phyloP scores from a whole-genome alignment of 1,140 invertebrate species.

The Melanaphis sacchari region DNA sequence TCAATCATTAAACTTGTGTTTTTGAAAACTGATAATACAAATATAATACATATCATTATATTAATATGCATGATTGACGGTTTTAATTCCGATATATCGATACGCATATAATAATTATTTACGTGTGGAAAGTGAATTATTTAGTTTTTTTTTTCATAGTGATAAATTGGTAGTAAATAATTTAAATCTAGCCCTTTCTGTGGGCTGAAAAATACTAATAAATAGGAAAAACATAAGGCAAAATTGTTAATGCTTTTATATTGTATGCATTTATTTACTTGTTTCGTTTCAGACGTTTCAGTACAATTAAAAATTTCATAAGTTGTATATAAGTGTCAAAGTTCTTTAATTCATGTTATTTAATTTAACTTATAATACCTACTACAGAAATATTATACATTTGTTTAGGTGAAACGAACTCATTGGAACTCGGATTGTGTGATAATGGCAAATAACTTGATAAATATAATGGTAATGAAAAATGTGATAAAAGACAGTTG shows the following conservation, averaged over 20 bases:
- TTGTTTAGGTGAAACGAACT: background rate
- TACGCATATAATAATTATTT: too few relatives aligned
- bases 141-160: background rate
- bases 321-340: background rate
- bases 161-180: background rate
- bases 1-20: background rate
- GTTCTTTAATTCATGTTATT: too few relatives aligned
- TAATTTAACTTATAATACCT: background rate
- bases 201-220: too few relatives aligned
- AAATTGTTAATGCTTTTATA: too few relatives aligned
- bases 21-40: background rate
- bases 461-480: background rate
- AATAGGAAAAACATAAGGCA: background rate
- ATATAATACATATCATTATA: background rate
- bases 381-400: background rate
- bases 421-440: constrained; percentile 24
- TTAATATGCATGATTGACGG: too few relatives aligned
- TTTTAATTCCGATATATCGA: background rate
- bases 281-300: background rate
- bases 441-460: background rate
- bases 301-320: background rate
- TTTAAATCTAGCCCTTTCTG: background rate
- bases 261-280: background rate
- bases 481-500: background rate
- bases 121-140: too few relatives aligned